A percentile compares a stretch with the other conserved stretches of the same genome.
Evolutionary conservation across 2,113 vertebrate genomes (phyloP).

Genomic region (Gnathonemus longibarbis): DNA sequence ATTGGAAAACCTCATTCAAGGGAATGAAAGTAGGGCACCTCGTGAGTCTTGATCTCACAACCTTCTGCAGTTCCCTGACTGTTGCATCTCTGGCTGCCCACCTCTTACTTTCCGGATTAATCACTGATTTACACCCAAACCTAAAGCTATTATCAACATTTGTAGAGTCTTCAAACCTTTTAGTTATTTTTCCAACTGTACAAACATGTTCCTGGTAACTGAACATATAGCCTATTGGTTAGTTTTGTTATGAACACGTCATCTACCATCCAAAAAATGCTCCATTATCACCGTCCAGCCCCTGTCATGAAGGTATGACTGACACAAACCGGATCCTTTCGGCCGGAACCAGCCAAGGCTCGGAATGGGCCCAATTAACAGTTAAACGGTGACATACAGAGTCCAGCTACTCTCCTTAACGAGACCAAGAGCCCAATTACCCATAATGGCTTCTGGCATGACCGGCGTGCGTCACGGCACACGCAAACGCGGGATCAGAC

Average conservation of each 20-base stretch:
- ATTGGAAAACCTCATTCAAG: neutral
- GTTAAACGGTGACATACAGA: neutral
- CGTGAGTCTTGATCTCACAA: neutral
- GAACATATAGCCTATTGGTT: neutral
- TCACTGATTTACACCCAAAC: neutral
- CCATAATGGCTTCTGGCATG: slow-evolving; percentile 5
- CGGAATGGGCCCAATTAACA: neutral
- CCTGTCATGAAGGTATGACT: neutral
- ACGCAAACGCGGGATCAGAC: neutral
- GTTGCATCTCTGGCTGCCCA: neutral
- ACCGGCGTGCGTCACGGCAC: neutral
- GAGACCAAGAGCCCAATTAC: neutral
- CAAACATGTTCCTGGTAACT: neutral
- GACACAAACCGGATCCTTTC: neutral
- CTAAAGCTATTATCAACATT: neutral
- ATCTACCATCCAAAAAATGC: neutral
- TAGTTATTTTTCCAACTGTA: neutral
- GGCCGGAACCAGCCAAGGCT: neutral
- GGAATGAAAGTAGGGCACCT: neutral
- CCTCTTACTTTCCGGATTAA: neutral
- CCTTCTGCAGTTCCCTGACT: neutral
- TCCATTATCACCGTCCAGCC: neutral
- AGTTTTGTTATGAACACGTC: neutral
- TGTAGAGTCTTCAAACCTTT: neutral
- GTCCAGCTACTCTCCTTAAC: neutral